A percentile compares a stretch with the other conserved stretches of the same genome.
These are phyloP conservation scores for Dinoponera quadriceps DNA, from an alignment of 1,140 invertebrate genomes.

Conservation along the genomic window DNA sequence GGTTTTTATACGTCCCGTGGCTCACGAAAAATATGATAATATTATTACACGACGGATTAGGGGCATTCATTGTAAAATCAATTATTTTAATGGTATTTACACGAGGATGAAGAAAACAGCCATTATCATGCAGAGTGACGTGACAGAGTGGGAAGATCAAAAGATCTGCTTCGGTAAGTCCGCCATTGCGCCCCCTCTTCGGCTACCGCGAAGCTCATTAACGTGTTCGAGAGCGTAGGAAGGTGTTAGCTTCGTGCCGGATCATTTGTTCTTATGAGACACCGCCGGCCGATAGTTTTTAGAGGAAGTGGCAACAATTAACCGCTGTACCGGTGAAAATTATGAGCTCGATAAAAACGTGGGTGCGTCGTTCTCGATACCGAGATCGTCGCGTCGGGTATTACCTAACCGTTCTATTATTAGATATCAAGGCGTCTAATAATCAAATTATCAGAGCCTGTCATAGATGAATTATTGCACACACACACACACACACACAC, in stretches of 20 bases:
- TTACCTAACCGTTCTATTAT: background rate
- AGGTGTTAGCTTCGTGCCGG: conserved; percentile 52
- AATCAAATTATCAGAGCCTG: conserved; percentile 25
- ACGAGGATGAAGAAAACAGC: background rate
- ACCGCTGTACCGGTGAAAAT: conserved; percentile 4
- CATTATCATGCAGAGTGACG: too few relatives aligned
- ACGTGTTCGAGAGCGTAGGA: conserved; percentile 54
- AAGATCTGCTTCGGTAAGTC: conserved; percentile 17
- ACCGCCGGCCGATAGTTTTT: conserved; percentile 10
- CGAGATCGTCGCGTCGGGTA: background rate
- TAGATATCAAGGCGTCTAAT: background rate
- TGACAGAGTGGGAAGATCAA: background rate
- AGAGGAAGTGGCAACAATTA: conserved; percentile 12
- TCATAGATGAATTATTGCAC: background rate
- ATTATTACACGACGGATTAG: background rate
- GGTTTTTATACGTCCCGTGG: too few relatives aligned
- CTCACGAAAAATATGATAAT: too few relatives aligned
- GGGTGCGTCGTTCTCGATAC: conserved; percentile 23
- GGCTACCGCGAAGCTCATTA: conserved; percentile 53
- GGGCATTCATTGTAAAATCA: background rate
- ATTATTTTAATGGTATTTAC: conserved; percentile 7
- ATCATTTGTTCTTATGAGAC: conserved; percentile 38
- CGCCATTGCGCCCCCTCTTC: conserved; percentile 14
- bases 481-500: background rate
- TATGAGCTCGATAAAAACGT: conserved; percentile 23